These are phyloP conservation scores for Hydraecia micacea DNA, from an alignment of 2,888 invertebrate species.

Conservation along the genomic window DNA sequence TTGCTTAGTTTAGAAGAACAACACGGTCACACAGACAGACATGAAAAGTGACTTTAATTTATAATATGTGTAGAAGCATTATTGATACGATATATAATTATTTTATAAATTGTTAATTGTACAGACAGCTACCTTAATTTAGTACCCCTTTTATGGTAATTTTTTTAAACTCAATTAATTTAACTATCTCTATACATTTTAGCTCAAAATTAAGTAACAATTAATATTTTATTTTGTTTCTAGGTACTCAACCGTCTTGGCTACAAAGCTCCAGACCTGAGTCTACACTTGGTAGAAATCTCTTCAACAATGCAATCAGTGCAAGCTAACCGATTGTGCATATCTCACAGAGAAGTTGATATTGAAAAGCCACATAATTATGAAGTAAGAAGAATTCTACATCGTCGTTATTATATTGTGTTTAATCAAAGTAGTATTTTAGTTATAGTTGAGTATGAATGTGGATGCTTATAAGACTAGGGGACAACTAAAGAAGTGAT, in stretches of 20 bases:
- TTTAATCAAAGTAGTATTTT: background rate
- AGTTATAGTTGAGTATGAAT: background rate
- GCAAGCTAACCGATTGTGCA: constrained; percentile 94
- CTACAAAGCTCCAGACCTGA: constrained; percentile 86
- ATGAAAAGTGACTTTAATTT: too few species aligned
- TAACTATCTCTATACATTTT: too few species aligned
- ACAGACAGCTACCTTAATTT: too few species aligned
- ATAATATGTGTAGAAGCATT: too few species aligned
- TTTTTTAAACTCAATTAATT: too few species aligned
- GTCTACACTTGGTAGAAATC: constrained; percentile 97
- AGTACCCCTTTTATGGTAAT: too few species aligned
- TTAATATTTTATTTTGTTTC: constrained; percentile 36
- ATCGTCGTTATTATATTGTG: background rate
- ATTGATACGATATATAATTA: too few species aligned
- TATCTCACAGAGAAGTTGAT: constrained; percentile 83
- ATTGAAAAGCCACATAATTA: constrained; percentile 82
- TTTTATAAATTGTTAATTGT: too few species aligned
- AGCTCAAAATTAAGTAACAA: background rate
- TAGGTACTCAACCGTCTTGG: constrained; percentile 90
- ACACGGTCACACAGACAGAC: too few species aligned
- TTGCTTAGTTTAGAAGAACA: too few species aligned
- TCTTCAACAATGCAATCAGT: constrained; percentile 95
- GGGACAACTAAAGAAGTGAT: background rate
- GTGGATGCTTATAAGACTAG: background rate
- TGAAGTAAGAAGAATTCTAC: constrained; percentile 75